These are phyloP conservation scores for Acrocyrtus sp. DNA, from an alignment of 2,888 invertebrate species.

Conservation along the genomic window DNA sequence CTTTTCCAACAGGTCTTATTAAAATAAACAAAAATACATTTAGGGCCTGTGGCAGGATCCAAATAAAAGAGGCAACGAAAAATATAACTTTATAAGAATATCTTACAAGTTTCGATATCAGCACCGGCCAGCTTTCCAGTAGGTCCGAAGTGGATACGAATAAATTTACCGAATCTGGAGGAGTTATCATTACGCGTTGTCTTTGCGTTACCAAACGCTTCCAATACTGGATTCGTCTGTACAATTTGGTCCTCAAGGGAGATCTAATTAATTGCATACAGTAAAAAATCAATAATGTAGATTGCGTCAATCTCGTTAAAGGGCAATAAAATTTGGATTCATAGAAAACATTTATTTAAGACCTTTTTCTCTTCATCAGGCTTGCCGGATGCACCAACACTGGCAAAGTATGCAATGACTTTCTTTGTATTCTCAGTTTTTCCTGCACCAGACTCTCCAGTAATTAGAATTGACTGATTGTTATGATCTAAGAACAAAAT, in stretches of 20 bases:
- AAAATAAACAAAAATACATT: not conserved
- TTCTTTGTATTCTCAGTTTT: slow-evolving; percentile 99
- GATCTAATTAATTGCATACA: slow-evolving; percentile 71
- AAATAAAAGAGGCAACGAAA: no score
- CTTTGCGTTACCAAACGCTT: slow-evolving; percentile 99
- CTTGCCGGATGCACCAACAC: slow-evolving; percentile 88
- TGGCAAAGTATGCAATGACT: slow-evolving; percentile 99
- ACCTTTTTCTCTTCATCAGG: slow-evolving; percentile 27
- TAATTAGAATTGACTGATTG: slow-evolving; percentile 99
- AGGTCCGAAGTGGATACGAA: slow-evolving; percentile 99
- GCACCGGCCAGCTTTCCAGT: slow-evolving; percentile 99
- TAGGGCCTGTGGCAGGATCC: slow-evolving; percentile 69
- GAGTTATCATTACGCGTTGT: slow-evolving; percentile 99
- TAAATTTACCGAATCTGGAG: slow-evolving; percentile 94
- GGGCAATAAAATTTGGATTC: not conserved
- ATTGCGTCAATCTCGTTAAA: no score
- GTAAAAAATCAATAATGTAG: no score
- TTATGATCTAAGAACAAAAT: slow-evolving; percentile 74
- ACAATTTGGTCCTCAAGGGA: slow-evolving; percentile 99
- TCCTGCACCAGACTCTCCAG: slow-evolving; percentile 85
- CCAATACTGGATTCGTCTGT: slow-evolving; percentile 98
- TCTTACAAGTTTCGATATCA: slow-evolving; percentile 99
- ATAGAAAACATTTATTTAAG: not conserved
- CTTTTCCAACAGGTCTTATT: slow-evolving; percentile 96
- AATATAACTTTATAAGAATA: not conserved